Evolutionary conservation across 1,140 invertebrate genomes (phyloP), one percentile per base, ranked within the genome.

Genomic region (Artemia franciscana): DNA sequence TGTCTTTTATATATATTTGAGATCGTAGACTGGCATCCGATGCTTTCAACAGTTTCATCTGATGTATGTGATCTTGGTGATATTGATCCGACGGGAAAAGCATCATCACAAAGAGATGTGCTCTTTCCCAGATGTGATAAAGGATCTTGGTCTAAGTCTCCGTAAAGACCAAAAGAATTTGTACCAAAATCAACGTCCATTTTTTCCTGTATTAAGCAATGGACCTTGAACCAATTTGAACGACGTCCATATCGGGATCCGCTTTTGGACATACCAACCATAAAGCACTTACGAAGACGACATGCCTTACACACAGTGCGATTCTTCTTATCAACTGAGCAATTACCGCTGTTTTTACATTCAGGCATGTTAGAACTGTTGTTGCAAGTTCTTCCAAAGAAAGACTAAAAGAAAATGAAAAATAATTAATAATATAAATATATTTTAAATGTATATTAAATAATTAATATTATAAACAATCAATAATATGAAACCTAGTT

Each of bases 371-470:
- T 68, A 5, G 70, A 67, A 23, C 75, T 67, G 65, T 79, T 78
- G 68, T 78, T 79, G 57, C 77, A 75, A 59, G 77, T 79, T 24
- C 78, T 69, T 12, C 78, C 74, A 68, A 80, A 80, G 69, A 80
- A 80, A 25, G 78, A 79, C 77, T 79, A 71, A 64, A 66, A 70
- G 61, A 64, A 66, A 59, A 64, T 57, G n/a, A 60, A 18, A 15
- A 73, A 71, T 9, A 59, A 5, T 9, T 23, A 59, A 23, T 18
- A 59, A 57, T 57, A 57, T 18, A 57, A 2, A 3, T 2, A 5
- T 57, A 57, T 23, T 18, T 18, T 57, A 23, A 3, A 4, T 2
- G 18, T n/a, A 4, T 23, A 57, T 57, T n/a, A n/a, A n/a, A n/a
- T n/a, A n/a, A n/a, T n/a, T n/a, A n/a, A n/a, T n/a, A n/a, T n/a